Evolutionary conservation across 2,888 invertebrate species (phyloP).

Genomic region (Mimumesa dahlbomi): DNA sequence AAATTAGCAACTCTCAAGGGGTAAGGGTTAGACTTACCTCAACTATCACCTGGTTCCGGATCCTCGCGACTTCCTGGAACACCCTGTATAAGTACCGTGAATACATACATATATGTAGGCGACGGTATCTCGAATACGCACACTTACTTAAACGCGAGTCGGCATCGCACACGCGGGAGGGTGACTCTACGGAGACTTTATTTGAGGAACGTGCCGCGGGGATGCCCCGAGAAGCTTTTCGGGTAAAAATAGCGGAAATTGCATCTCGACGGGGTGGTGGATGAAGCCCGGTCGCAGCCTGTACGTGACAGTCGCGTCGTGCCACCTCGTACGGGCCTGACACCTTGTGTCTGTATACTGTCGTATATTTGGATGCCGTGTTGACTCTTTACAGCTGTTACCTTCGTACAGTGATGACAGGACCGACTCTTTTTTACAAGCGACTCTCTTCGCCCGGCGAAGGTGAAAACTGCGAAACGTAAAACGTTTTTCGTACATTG

Average conservation of each 20-base stretch:
- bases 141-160: conserved; percentile 22
- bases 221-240: conserved; percentile 77
- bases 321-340: conserved; percentile 61
- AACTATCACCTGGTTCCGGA: too few relatives aligned
- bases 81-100: too few relatives aligned
- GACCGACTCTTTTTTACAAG: conserved; percentile 15
- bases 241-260: conserved; percentile 80
- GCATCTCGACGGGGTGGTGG: conserved; percentile 73
- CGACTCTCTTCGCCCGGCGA: conserved; percentile 4
- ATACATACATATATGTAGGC: conserved; percentile 4
- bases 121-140: conserved; percentile 11
- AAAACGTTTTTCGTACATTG: neutral
- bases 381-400: conserved; percentile 77
- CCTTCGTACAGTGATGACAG: conserved; percentile 53
- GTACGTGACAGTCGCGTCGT: conserved; percentile 77
- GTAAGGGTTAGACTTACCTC: too few relatives aligned
- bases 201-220: conserved; percentile 79
- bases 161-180: conserved; percentile 36
- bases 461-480: conserved; percentile 53
- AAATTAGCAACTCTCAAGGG: too few relatives aligned
- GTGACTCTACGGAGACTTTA: conserved; percentile 71
- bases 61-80: too few relatives aligned
- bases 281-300: conserved; percentile 73
- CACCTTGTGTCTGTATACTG: conserved; percentile 69
- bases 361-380: conserved; percentile 72